Conservation (phyloP, 2,113 vertebrate species). For the Proteles cristata region DNA sequence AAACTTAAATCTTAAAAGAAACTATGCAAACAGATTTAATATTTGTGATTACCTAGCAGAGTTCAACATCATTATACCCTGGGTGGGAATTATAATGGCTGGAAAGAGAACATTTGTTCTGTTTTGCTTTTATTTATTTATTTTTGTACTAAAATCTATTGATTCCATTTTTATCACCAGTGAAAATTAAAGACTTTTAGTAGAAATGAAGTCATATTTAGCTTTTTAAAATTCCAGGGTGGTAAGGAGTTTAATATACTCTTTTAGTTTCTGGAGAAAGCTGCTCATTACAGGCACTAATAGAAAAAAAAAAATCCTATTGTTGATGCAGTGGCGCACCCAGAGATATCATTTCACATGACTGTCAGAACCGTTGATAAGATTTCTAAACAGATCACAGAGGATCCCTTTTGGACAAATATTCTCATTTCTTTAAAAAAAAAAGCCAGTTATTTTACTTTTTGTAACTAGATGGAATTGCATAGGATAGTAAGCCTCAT, state of each 20-base stretch:
- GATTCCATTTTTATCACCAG: conserved; percentile 65
- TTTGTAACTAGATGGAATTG: not conserved
- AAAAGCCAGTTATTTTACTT: not conserved
- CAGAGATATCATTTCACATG: conserved; percentile 48
- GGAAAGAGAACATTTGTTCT: conserved; percentile 48
- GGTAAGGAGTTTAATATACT: conserved; percentile 64
- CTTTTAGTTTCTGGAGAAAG: conserved; percentile 66
- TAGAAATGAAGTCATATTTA: conserved; percentile 72
- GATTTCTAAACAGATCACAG: conserved; percentile 58
- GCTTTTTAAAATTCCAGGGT: conserved; percentile 75
- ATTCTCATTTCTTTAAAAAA: conserved; percentile 24
- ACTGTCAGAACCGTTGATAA: conserved; percentile 58
- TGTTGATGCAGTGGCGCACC: not conserved
- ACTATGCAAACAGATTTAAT: conserved; percentile 49
- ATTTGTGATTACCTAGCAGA: conserved; percentile 67
- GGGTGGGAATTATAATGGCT: conserved; percentile 53
- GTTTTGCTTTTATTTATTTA: not conserved
- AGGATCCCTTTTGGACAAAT: conserved; percentile 32
- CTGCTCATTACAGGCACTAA: conserved; percentile 62
- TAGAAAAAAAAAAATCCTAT: conserved; percentile 55
- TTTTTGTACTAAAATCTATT: conserved; percentile 47
- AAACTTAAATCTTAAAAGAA: conserved; percentile 61
- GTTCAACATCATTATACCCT: conserved; percentile 48
- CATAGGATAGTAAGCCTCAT: not conserved
- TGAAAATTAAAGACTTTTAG: conserved; percentile 74